Evolutionary conservation across 2,797 vertebrate species (phyloP).

Genomic region (Sebastes nivosus): DNA sequence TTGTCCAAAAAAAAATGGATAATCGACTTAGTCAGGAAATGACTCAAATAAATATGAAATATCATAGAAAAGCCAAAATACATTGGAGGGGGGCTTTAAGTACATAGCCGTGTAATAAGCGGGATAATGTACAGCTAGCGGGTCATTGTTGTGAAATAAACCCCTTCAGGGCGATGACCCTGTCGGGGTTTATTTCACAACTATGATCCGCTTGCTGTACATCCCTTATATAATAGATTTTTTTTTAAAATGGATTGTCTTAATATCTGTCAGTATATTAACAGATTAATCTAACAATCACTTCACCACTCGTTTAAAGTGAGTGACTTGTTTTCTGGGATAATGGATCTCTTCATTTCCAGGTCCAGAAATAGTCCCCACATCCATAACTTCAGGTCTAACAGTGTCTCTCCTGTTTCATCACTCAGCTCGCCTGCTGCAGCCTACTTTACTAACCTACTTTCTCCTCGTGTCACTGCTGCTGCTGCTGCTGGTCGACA

Average conservation of each 20-base stretch:
- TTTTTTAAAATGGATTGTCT: neutral
- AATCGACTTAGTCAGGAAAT: too few species aligned
- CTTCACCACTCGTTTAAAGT: neutral
- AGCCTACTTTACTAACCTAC: conserved; percentile 41
- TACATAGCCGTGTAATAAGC: too few species aligned
- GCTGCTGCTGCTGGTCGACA: neutral
- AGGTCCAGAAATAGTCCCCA: neutral
- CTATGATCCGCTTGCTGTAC: too few species aligned
- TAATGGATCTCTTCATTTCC: neutral
- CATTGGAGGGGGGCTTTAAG: too few species aligned
- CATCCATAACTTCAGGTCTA: neutral
- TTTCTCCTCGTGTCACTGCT: neutral
- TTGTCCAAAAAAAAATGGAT: too few species aligned
- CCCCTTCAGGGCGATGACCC: too few species aligned
- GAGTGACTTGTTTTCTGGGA: neutral
- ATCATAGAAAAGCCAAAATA: too few species aligned
- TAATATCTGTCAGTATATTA: neutral
- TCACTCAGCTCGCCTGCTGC: neutral
- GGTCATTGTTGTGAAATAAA: too few species aligned
- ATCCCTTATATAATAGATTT: too few species aligned
- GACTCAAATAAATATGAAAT: too few species aligned
- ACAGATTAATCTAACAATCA: neutral
- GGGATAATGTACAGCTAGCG: too few species aligned
- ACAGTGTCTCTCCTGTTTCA: neutral
- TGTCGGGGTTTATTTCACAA: too few species aligned